Conservation (phyloP, 2,797 vertebrate species). For the Lagocephalus sceleratus region DNA sequence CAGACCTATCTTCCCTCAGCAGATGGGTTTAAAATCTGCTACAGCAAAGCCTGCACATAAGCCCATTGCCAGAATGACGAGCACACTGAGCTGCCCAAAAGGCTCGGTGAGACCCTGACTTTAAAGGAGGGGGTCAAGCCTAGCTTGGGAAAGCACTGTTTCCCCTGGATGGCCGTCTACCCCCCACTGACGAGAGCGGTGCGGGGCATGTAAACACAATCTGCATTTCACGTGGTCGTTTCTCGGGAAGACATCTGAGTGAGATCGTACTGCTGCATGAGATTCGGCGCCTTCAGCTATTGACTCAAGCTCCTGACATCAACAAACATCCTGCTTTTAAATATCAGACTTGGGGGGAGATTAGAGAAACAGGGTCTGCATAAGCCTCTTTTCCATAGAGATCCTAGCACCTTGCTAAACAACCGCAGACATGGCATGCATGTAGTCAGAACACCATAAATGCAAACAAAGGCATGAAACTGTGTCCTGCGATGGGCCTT, state of each 20-base stretch:
- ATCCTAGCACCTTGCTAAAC: slow-evolving; percentile 8
- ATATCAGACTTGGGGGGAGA: slow-evolving; percentile 49
- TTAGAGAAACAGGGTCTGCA: slow-evolving; percentile 33
- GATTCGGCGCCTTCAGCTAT: slow-evolving; percentile 61
- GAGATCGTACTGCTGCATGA: slow-evolving; percentile 60
- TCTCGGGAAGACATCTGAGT: slow-evolving; percentile 60
- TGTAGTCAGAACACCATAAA: slow-evolving; percentile 23
- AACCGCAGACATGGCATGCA: slow-evolving; percentile 21
- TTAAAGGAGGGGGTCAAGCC: slow-evolving; percentile 57
- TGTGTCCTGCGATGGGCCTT: slow-evolving; percentile 11
- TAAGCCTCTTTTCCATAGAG: slow-evolving; percentile 22
- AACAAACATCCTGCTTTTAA: slow-evolving; percentile 67
- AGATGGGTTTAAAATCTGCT: slow-evolving; percentile 68
- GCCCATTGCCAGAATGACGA: slow-evolving; percentile 54
- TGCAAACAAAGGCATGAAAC: background rate
- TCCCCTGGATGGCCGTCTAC: slow-evolving; percentile 54
- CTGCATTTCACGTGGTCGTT: slow-evolving; percentile 65
- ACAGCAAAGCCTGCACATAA: slow-evolving; percentile 58
- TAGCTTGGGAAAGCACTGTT: slow-evolving; percentile 53
- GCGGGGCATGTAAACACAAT: slow-evolving; percentile 69
- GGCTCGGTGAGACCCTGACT: slow-evolving; percentile 51
- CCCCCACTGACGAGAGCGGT: slow-evolving; percentile 59
- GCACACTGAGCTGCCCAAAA: slow-evolving; percentile 66
- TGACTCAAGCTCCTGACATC: slow-evolving; percentile 59
- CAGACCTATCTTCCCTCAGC: slow-evolving; percentile 65